Evolutionary conservation across 1,140 invertebrate genomes (phyloP), one percentile per base, ranked within the genome.

Genomic region (Pomacea maculata): DNA sequence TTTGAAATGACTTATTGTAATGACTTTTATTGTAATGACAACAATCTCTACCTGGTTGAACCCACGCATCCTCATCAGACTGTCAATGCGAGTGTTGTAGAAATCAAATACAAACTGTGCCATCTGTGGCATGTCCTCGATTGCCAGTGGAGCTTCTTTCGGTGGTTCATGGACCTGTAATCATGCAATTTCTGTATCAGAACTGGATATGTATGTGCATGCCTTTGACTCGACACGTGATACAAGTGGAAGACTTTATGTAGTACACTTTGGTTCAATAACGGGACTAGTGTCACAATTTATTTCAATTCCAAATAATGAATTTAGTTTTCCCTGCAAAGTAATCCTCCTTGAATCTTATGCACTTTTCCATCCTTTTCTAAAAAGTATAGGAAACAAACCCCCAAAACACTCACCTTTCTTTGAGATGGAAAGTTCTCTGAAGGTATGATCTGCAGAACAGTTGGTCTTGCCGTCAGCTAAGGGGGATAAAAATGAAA

Each of bases 91-190:
- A 68, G 95, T 92, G 86, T 96, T 94, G 89, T 98, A 98, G 89
- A 96, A 94, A 86, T 97, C 94, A 92, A 96, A 98, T 1, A 98
- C 97, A 92, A 96, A 97, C 87, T 96, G 94, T 0, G 96, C 96
- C 95, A 98, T 97, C 83, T 97, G 95, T 4, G 96, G 94, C 96
- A 98, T 98, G 90, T 97, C 95, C 83, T 95, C 92, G 4, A 97
- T 94, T 5, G 93, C 87, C 83, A 95, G 84, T 64, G 87, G 83
- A 55, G 81, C 75, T n/a, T 83, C 83, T 19, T 77, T 19, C 54
- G 87, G 83, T 55, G 75, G 80, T 52, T 87, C 87, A 67, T 84
- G 80, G 19, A 85, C 71, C 89, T 89, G 79, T 57, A 67, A 29
- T 11, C 14, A 10, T n/a, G 10, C n/a, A 21, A 71, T 65, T n/a